A percentile compares a stretch with the other conserved stretches of the same genome.
phyloP scores from a whole-genome alignment of 2,888 invertebrate genomes.

The Cosmia trapezina region DNA sequence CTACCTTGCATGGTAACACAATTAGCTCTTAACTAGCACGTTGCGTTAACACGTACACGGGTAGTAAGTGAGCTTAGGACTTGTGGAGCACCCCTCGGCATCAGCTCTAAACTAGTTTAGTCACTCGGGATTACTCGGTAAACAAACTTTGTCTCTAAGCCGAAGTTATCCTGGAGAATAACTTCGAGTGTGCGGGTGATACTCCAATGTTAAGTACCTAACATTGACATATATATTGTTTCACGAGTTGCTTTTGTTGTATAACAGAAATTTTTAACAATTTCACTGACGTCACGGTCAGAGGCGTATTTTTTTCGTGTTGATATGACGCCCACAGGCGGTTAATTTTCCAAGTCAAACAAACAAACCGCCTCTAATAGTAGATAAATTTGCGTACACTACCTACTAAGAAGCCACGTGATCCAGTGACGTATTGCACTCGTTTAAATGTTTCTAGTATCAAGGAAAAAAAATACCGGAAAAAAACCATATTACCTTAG shows the following conservation, averaged over 20 bases:
- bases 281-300: no score
- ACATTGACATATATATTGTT: conserved; percentile 20
- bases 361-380: no score
- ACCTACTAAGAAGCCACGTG: no score
- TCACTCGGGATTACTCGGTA: conserved; percentile 59
- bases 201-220: conserved; percentile 18
- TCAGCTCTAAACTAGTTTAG: conserved; percentile 61
- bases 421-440: no score
- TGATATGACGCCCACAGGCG: no score
- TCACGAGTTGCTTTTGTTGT: background rate
- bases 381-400: no score
- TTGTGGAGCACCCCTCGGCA: conserved; percentile 21
- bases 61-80: conserved; percentile 13
- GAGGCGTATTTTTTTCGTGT: no score
- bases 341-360: no score
- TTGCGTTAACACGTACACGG: conserved; percentile 3
- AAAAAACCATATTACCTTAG: no score
- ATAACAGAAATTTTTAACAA: no score
- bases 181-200: conserved; percentile 40
- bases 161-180: conserved; percentile 28
- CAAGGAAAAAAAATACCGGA: no score
- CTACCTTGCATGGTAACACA: conserved; percentile 4
- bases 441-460: no score
- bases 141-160: conserved; percentile 62
- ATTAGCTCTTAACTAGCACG: conserved; percentile 17